Evolutionary conservation across 2,888 invertebrate species (phyloP).

Genomic region (Kuschelorhynchus macadamiae): DNA sequence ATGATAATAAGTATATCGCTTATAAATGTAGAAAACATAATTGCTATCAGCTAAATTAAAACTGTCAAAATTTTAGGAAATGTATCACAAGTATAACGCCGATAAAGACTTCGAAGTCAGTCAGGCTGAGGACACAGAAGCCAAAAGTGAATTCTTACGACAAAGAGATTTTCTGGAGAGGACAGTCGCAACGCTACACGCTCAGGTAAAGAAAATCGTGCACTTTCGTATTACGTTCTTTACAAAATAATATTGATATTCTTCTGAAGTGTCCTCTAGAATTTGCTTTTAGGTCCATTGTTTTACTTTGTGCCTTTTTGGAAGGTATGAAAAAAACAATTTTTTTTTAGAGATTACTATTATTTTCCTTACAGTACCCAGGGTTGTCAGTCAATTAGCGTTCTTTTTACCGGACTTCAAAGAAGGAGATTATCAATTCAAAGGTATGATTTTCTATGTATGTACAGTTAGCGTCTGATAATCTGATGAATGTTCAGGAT

Average conservation of each 20-base stretch:
- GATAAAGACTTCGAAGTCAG: slow-evolving; percentile 78
- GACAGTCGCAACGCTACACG: slow-evolving; percentile 72
- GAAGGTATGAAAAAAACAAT: not conserved
- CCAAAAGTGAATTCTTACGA: slow-evolving; percentile 81
- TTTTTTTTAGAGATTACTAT: too few relatives aligned
- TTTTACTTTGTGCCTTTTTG: not conserved
- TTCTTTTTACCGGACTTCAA: too few relatives aligned
- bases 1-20: too few relatives aligned
- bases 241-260: not conserved
- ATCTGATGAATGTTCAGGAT: too few relatives aligned
- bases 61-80: slow-evolving; percentile 68
- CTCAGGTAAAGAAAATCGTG: slow-evolving; percentile 57
- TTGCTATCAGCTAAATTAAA: too few relatives aligned
- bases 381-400: too few relatives aligned
- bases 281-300: not conserved
- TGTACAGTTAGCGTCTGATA: too few relatives aligned
- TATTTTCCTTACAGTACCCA: too few relatives aligned
- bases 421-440: too few relatives aligned
- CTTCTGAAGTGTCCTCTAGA: not conserved
- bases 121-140: slow-evolving; percentile 79
- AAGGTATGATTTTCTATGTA: too few relatives aligned
- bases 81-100: slow-evolving; percentile 81
- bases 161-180: slow-evolving; percentile 87
- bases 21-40: too few relatives aligned
- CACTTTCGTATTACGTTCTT: too few relatives aligned